Base-by-base conservation (phyloP, 2,113 vertebrate genomes). In the Microcebus murinus region DNA sequence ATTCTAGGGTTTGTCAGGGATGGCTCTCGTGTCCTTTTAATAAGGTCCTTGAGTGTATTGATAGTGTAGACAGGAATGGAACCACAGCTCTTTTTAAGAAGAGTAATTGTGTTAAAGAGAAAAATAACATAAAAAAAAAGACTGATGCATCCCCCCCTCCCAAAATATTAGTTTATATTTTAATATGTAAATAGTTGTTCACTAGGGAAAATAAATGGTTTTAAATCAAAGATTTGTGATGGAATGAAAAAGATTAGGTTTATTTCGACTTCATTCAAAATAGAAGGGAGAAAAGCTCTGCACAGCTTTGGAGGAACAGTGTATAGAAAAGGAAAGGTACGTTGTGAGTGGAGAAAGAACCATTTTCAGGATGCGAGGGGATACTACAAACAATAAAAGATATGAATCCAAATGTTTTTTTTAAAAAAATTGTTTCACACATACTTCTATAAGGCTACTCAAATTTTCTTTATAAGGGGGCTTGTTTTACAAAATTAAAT, bases 401-500 rank as follows among this genome's bases (percentile, higher is more conserved):
- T 94, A 96, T 79, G 94, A 96, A 45, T 7, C 85, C 20, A 52
- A 87, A 45, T 17, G 57, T 42, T 70, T 94, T 61, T n/a, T 55
- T 55, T 18, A 6, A 55, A 18, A 55, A 2, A 93, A 83, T 94
- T 92, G 84, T 68, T 95, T 96, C 73, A 65, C 73, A 98, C 27
- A 50, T 42, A 80, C 8, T 94, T 81, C 93, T 93, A 83, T 96
- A 93, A 89, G 95, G 94, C 97, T 96, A 95, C 98, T 97, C 71
- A 85, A 96, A 93, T 89, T 97, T 48, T 8, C 93, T 94, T 97
- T n/a, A 82, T 87, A 96, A 96, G 76, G n/a, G 79, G 97, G 87
- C 9, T 71, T 73, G 65, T 0, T 0, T 97, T 31, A 88, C 87
- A 39, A 97, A 95, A 96, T 92, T 94, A 98, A 98, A 97, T 90